Evolutionary conservation across 2,888 invertebrate species (phyloP), one percentile per base, ranked within the genome.

Genomic region (Chorisops tibialis): DNA sequence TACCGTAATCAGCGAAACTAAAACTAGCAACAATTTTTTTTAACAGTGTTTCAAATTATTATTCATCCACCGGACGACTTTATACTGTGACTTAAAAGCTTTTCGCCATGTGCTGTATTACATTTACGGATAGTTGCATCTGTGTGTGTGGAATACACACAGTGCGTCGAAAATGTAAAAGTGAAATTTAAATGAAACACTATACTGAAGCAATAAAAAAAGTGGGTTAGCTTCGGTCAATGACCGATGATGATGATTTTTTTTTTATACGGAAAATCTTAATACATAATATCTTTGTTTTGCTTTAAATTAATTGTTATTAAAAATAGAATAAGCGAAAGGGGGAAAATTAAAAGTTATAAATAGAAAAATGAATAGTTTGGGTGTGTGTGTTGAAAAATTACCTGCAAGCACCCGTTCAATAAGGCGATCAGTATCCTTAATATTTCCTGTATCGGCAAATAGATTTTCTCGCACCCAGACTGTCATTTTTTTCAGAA

Each of bases 371-470:
- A 11, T n/a, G 14, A 52, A 14, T 38, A 52, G 37, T 22, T 50
- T 35, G 22, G 45, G 30, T 61, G 19, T 52, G 35, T 56, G 49
- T 49, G 6, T 47, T n/a, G n/a, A 24, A 24, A 24, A 74, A 75
- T 75, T 68, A 78, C 78, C 78, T 70, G 78, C 77, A 66, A 78
- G 65, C 38, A 77, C 76, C 54, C 77, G 70, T 51, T 75, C 77
- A 67, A 78, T 78, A 56, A 78, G 70, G 65, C 76, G 75, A 67
- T 77, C 76, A 35, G 76, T 76, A 70, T 75, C 76, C 63, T 75
- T 63, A 37, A 58, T 14, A 37, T 54, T 47, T 16, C 60, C 50
- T 24, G 59, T 56, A 38, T 65, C 64, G 37, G 41, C 56, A 69
- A 77, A 78, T 21, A 77, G 70, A 70, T 77, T 75, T 67, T 77